phyloP scores from a whole-genome alignment of 2,797 vertebrate genomes.

The Phylloscopus collybita region DNA sequence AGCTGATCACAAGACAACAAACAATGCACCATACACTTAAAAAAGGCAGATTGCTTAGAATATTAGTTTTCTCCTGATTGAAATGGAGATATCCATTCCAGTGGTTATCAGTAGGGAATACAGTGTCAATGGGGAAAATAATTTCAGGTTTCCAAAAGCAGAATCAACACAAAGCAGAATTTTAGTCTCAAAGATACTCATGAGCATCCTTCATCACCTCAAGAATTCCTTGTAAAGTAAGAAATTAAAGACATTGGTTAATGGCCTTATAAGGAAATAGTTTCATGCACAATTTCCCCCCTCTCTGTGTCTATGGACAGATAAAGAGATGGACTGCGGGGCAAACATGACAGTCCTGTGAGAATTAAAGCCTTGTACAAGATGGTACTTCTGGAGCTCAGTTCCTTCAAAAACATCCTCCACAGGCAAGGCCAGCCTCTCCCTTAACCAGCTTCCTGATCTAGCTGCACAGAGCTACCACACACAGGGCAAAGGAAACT shows the following conservation, averaged over 20 bases:
- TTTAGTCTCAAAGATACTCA: not conserved
- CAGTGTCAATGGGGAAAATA: not conserved
- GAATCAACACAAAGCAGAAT: not conserved
- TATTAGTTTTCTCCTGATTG: not conserved
- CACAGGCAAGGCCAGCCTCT: not conserved
- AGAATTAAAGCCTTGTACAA: not conserved
- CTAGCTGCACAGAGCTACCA: not conserved
- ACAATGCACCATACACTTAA: not conserved
- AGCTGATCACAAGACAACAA: not conserved
- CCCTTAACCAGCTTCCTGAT: not conserved
- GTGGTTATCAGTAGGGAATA: not conserved
- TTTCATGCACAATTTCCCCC: not conserved
- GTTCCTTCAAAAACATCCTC: not conserved
- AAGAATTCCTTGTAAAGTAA: not conserved
- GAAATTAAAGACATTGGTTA: not conserved
- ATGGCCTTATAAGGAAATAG: not conserved
- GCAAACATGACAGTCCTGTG: not conserved
- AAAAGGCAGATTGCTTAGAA: not conserved
- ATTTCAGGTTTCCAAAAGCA: not conserved
- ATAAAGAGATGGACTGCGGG: not conserved
- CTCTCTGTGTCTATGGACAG: not conserved
- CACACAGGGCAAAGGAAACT: not conserved
- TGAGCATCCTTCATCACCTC: not conserved
- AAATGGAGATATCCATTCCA: not conserved
- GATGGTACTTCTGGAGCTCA: not conserved